Base-by-base conservation (phyloP, 1,140 invertebrate species). In the Micrasema minimum region DNA sequence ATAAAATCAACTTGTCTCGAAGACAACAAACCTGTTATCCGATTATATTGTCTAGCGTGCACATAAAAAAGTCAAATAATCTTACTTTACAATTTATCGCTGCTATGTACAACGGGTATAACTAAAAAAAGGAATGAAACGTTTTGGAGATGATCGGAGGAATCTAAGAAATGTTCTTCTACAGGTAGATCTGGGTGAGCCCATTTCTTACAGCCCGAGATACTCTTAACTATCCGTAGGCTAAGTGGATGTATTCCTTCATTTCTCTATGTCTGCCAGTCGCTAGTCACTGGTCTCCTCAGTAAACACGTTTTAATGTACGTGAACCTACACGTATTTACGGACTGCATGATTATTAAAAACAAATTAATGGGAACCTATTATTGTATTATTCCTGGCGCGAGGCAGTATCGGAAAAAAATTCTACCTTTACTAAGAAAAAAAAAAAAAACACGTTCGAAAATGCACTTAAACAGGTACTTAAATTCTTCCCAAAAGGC, bases 11-110 rank as follows among this genome's bases (percentile, higher is more conserved):
- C 62, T 48, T 62, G 57, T 62, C 57, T 62, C 45, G 57, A 7
- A 46, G 26, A 65, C 43, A 35, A 65, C 26, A 62, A 65, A 69
- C 37, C 57, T 45, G 37, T 41, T 69, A 69, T 61, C 67, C 67
- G 67, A 69, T 69, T 69, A 69, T 61, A 69, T 61, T 69, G 67
- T 69, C 67, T 46, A 45, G 51, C 22, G 26, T 43, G 14, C 51
- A 37, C 51, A 57, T 37, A 68, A 68, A 68, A 68, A 57, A 31
- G 12, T 22, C n/a, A 38, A 68, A 68, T 68, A 57, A 55, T 59
- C 51, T 68, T 22, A 57, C 62, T 23, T 38, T 68, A 68, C 31
- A 68, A 68, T 68, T 68, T 68, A 68, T 68, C 45, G 66, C 51
- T 38, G 53, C 35, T 31, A 38, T 20, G 53, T 20, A 38, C 37